A percentile compares a stretch with the other conserved stretches of the same genome.
phyloP scores from a whole-genome alignment of 2,113 vertebrate genomes.

The Salvelinus sp. region DNA sequence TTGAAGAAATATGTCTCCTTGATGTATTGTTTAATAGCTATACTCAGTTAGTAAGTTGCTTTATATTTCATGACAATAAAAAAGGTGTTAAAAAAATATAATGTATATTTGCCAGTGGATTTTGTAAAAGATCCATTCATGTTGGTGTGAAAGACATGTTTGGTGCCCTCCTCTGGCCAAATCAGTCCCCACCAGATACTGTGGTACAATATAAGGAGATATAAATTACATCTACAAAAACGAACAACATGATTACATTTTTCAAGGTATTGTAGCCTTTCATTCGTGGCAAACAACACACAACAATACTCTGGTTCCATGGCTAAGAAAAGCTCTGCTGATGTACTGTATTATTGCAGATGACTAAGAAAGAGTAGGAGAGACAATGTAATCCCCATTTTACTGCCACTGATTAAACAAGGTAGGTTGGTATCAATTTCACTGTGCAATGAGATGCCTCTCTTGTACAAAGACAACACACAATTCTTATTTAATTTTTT shows the following conservation, averaged over 20 bases:
- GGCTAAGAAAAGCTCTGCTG: background rate
- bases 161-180: slow-evolving; percentile 44
- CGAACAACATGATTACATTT: background rate
- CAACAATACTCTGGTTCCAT: background rate
- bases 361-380: background rate
- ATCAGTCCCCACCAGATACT: background rate
- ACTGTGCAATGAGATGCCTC: background rate
- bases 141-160: background rate
- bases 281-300: background rate
- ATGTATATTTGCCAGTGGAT: too few relatives aligned
- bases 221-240: background rate
- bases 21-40: background rate
- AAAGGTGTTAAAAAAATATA: too few relatives aligned
- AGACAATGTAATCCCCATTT: background rate
- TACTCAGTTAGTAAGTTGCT: too few relatives aligned
- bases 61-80: too few relatives aligned
- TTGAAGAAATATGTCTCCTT: too few relatives aligned
- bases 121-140: background rate
- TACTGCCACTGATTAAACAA: background rate
- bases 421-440: background rate
- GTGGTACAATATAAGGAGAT: background rate
- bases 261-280: background rate
- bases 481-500: background rate
- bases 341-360: background rate
- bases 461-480: background rate